These are phyloP conservation scores for Mareca strepera DNA, from an alignment of 2,797 vertebrate genomes.

Conservation along the genomic window DNA sequence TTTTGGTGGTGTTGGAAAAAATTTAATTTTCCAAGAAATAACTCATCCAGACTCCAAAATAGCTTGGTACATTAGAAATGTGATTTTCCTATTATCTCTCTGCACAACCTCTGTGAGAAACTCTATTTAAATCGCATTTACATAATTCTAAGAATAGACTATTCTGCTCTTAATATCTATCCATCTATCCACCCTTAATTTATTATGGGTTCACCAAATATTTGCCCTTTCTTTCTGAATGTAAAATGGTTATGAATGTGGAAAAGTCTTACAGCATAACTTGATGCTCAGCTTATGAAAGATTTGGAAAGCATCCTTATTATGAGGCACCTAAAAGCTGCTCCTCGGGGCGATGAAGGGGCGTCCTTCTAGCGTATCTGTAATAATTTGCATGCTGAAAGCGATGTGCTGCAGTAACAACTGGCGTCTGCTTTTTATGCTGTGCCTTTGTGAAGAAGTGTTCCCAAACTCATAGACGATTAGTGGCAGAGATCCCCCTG, in stretches of 20 bases:
- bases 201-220: conserved; percentile 62
- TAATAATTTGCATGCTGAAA: conserved; percentile 5
- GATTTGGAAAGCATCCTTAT: conserved; percentile 5
- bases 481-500: neutral
- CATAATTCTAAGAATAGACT: conserved; percentile 53
- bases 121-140: conserved; percentile 55
- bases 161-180: conserved; percentile 53
- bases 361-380: neutral
- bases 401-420: neutral
- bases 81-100: conserved; percentile 20
- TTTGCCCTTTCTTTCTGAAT: conserved; percentile 59
- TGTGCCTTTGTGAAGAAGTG: neutral
- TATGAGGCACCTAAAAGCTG: neutral
- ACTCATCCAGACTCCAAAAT: neutral
- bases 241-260: conserved; percentile 36
- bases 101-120: conserved; percentile 24
- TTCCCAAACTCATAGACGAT: neutral
- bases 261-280: neutral
- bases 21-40: neutral
- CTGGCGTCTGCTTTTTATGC: neutral
- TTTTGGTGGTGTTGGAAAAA: neutral
- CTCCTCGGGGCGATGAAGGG: neutral
- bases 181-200: conserved; percentile 40
- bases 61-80: neutral
- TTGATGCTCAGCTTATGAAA: conserved; percentile 17